A percentile compares a stretch with the other conserved stretches of the same genome.
Evolutionary conservation across 2,888 invertebrate species (phyloP).

Genomic region (Halictus ligatus): DNA sequence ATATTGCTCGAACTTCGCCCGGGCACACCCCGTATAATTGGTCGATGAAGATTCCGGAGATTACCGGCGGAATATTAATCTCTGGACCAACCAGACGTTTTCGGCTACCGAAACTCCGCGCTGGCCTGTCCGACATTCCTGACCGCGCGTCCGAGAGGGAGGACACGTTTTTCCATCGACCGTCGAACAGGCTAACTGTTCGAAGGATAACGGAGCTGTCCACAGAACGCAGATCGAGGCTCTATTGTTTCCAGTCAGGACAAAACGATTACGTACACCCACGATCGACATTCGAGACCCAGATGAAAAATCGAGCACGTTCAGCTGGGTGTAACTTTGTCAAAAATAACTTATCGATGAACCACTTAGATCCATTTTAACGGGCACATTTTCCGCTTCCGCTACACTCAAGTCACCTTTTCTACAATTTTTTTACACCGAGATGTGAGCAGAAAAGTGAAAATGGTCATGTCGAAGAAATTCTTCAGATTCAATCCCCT

Average conservation of each 20-base stretch:
- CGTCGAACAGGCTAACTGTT: neutral
- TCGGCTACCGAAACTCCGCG: constrained; percentile 58
- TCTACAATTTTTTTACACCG: neutral
- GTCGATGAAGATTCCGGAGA: constrained; percentile 71
- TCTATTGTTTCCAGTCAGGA: neutral
- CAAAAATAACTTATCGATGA: neutral
- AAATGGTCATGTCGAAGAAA: neutral
- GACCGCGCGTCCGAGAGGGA: too few species aligned
- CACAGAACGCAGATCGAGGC: neutral
- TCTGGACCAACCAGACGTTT: constrained; percentile 60
- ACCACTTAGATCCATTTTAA: neutral
- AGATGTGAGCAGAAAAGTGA: neutral
- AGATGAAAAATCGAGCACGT: neutral
- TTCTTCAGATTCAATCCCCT: neutral
- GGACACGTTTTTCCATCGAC: constrained; percentile 4
- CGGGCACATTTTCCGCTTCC: neutral
- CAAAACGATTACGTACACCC: neutral
- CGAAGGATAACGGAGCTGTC: constrained; percentile 7
- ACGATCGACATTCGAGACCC: neutral
- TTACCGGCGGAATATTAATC: constrained; percentile 77
- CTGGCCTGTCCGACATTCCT: constrained; percentile 14
- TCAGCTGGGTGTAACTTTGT: neutral
- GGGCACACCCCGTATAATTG: constrained; percentile 67
- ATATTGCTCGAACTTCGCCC: constrained; percentile 56
- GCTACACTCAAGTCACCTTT: neutral